A percentile compares a stretch with the other conserved stretches of the same genome.
phyloP scores from a whole-genome alignment of 2,797 vertebrate species.

The Nyctibius grandis region DNA sequence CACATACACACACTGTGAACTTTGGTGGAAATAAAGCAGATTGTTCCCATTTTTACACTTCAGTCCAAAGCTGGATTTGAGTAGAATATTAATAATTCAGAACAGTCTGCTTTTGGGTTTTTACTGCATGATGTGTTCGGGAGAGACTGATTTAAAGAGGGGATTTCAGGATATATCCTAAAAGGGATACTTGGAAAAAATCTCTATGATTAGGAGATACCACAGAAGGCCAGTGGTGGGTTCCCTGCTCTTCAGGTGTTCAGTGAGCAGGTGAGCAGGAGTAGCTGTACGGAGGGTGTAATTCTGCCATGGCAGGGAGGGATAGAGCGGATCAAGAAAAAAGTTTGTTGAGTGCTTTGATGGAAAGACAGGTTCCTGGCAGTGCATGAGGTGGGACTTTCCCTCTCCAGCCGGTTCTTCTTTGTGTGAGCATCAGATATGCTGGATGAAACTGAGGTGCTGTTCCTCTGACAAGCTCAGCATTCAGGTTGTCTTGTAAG shows the following conservation, averaged over 20 bases:
- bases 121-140: neutral
- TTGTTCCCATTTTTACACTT: neutral
- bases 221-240: neutral
- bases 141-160: neutral
- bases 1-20: rapidly evolving
- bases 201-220: neutral
- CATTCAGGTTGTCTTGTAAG: neutral
- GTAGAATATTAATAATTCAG: neutral
- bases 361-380: neutral
- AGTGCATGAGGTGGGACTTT: neutral
- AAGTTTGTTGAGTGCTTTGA: rapidly evolving
- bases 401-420: neutral
- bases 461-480: neutral
- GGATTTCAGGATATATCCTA: neutral
- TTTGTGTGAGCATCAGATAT: neutral
- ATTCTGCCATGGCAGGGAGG: neutral
- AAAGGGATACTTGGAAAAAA: neutral
- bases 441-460: neutral
- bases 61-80: neutral
- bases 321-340: neutral
- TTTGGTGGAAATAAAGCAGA: neutral
- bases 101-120: neutral
- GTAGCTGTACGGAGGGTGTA: neutral
- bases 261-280: neutral
- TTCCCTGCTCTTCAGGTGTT: neutral